These are phyloP conservation scores for Pelobates fuscus DNA, from an alignment of 2,113 vertebrate genomes.

Conservation along the genomic window DNA sequence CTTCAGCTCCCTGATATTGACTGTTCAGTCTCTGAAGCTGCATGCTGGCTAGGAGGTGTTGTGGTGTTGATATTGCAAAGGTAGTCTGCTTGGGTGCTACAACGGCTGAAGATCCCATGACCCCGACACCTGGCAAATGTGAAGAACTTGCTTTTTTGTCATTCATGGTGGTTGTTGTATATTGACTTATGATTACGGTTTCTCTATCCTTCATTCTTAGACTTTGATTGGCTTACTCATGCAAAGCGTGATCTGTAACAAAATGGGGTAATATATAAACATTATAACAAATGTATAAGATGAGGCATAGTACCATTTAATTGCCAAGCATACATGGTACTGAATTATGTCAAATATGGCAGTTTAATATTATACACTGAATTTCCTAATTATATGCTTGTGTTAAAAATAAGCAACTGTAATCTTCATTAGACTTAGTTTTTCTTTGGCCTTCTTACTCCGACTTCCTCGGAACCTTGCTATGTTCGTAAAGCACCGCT, in stretches of 20 bases:
- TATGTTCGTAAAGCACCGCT: too few relatives aligned
- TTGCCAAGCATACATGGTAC: too few relatives aligned
- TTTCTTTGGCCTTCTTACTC: too few relatives aligned
- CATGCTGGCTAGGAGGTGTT: slow-evolving; percentile 76
- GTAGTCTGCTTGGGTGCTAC: slow-evolving; percentile 68
- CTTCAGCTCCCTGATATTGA: slow-evolving; percentile 72
- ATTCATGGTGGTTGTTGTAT: slow-evolving; percentile 60
- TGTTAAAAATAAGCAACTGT: too few relatives aligned
- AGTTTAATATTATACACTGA: too few relatives aligned
- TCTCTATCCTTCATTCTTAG: slow-evolving; percentile 70
- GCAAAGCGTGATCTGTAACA: background rate
- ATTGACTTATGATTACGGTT: slow-evolving; percentile 69
- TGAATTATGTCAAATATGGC: too few relatives aligned
- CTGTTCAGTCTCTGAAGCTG: slow-evolving; percentile 83
- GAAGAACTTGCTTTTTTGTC: slow-evolving; percentile 51
- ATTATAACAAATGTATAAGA: too few relatives aligned
- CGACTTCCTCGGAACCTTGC: too few relatives aligned
- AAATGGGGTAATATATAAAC: background rate
- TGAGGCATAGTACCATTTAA: too few relatives aligned
- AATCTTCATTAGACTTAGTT: too few relatives aligned
- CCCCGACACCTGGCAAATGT: slow-evolving; percentile 51
- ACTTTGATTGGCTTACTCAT: background rate
- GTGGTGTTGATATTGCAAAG: slow-evolving; percentile 66
- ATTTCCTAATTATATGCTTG: too few relatives aligned
- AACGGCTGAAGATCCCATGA: slow-evolving; percentile 51